Conservation (phyloP, 1,140 invertebrate genomes). For the Lutraria rhynchaena region DNA sequence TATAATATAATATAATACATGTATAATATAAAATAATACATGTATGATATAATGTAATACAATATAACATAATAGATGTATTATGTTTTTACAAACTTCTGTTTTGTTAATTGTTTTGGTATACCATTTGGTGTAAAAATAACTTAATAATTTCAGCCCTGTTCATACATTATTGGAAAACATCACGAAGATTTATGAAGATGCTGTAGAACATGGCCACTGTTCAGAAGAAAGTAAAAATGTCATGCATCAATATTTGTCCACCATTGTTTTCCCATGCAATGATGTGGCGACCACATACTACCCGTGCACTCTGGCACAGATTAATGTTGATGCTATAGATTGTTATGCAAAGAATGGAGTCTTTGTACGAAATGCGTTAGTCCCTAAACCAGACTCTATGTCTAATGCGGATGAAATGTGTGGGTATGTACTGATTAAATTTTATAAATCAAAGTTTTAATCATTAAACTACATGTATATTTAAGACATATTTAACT, state of each 20-base stretch:
- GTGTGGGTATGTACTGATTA: slow-evolving; percentile 30
- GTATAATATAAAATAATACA: too few species aligned
- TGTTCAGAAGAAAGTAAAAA: slow-evolving; percentile 19
- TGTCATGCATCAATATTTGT: slow-evolving; percentile 12
- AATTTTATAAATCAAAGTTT: too few species aligned
- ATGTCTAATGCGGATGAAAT: slow-evolving; percentile 39
- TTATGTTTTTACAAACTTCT: not conserved
- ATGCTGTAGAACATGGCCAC: slow-evolving; percentile 7
- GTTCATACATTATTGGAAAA: not conserved
- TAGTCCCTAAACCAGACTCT: slow-evolving; percentile 12
- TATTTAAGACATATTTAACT: too few species aligned
- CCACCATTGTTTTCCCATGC: slow-evolving; percentile 44
- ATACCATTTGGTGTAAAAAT: too few species aligned
- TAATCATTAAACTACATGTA: too few species aligned
- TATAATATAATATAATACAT: too few species aligned
- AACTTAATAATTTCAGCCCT: too few species aligned
- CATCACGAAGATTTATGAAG: not conserved
- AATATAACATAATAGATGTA: too few species aligned
- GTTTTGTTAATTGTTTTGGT: too few species aligned
- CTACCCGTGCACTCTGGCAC: slow-evolving; percentile 26
- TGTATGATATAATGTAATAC: too few species aligned
- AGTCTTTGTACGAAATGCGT: slow-evolving; percentile 21
- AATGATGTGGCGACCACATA: slow-evolving; percentile 36
- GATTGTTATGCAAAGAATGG: slow-evolving; percentile 24
- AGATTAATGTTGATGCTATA: slow-evolving; percentile 11